Evolutionary conservation across 1,140 invertebrate genomes (phyloP), one percentile per base, ranked within the genome.

Genomic region (Capitella teleta): DNA sequence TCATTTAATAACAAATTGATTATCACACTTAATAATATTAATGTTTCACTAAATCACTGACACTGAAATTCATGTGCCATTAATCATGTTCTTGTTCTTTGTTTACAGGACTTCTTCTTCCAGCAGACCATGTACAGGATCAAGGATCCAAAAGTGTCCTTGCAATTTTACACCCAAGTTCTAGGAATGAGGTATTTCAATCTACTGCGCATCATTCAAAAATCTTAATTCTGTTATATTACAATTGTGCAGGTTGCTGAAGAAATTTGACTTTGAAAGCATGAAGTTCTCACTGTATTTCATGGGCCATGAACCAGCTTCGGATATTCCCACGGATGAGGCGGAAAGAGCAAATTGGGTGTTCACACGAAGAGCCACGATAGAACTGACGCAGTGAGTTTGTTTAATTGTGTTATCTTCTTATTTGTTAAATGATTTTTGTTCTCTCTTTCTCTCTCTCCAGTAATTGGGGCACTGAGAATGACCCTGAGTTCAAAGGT

Each of bases 101-200:
- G 51, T 40, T 60, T 58, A 41, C 58, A 68, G 64, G 85, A 87
- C 45, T 94, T 87, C 63, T 78, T 94, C 49, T 86, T 95, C 67
- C 90, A 94, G 76, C 90, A 95, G 79, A 94, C 90, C 6, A 96
- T 95, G 91, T 87, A 86, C 61, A 79, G 90, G 47, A 89, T 95
- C 42, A 94, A 93, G 68, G 89, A 95, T 68, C 88, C 90, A 1
- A 79, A 79, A 59, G 80, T 79, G 52, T 87, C 86, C 0, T 66
- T 96, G 28, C 84, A 87, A 25, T 96, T 95, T 67, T 96, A 96
- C 68, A 86, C 86, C 0, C 78, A 82, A 54, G 83, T 94, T 2
- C 72, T 95, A 3, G 91, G 91, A 14, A 94, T 95, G 90, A 82
- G 79, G 74, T 75, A 56, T 8, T 10, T 19, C 38, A 41, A 41